These are phyloP conservation scores for Kryptopterus vitreolus DNA, from an alignment of 2,797 vertebrate species.

Conservation along the genomic window DNA sequence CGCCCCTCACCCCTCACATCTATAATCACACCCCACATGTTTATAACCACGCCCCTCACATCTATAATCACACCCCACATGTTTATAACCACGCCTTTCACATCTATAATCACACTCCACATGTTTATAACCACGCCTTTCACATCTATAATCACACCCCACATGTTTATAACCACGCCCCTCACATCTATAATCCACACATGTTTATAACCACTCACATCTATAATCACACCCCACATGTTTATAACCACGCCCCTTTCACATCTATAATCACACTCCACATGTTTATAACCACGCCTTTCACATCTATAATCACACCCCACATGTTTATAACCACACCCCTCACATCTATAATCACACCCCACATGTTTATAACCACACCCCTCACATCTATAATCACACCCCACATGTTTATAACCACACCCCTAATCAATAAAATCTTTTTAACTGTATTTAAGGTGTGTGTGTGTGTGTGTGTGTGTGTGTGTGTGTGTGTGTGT, in stretches of 20 bases:
- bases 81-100: no score
- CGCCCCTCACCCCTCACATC: no score
- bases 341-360: background rate
- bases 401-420: background rate
- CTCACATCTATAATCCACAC: background rate
- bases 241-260: background rate
- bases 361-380: background rate
- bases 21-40: background rate
- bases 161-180: background rate
- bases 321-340: no score
- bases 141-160: background rate
- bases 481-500: constrained; percentile 11
- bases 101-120: background rate
- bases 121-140: background rate
- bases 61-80: background rate
- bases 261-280: background rate
- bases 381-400: background rate
- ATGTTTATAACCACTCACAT: no score
- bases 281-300: background rate
- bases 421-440: background rate
- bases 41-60: background rate
- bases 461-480: background rate
- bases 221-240: background rate
- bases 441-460: no score
- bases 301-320: background rate